These are phyloP conservation scores for Apeira syringaria DNA, from an alignment of 2,888 invertebrate species.

Conservation along the genomic window DNA sequence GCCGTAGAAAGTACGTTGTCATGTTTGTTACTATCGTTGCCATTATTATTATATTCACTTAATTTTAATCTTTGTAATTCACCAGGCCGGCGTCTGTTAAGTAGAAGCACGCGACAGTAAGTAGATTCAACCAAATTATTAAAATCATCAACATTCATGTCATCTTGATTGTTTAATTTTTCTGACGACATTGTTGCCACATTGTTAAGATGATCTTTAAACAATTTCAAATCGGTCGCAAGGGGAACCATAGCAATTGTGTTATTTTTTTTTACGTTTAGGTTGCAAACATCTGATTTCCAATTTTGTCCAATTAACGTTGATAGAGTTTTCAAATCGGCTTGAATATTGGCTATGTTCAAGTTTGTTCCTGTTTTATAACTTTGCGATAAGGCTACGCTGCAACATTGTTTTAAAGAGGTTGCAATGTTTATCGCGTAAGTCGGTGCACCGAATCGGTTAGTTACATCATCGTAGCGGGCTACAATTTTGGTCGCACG, in stretches of 20 bases:
- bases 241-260: not conserved
- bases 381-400: not conserved
- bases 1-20: not conserved
- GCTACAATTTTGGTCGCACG: not conserved
- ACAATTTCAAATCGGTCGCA: not conserved
- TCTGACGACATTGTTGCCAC: no score
- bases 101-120: not conserved
- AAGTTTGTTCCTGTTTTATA: not conserved
- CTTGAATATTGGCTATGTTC: not conserved
- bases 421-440: not conserved
- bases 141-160: not conserved
- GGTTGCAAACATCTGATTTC: not conserved
- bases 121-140: not conserved
- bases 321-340: not conserved
- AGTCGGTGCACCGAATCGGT: not conserved
- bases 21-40: not conserved
- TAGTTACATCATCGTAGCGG: not conserved
- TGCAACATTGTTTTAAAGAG: not conserved
- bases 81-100: not conserved
- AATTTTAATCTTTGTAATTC: not conserved
- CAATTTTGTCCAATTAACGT: not conserved
- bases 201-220: not conserved
- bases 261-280: not conserved
- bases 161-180: not conserved
- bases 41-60: not conserved